A percentile compares a stretch with the other conserved stretches of the same genome.
Evolutionary conservation across 1,140 invertebrate genomes (phyloP).

Genomic region (Nephila pilipes): DNA sequence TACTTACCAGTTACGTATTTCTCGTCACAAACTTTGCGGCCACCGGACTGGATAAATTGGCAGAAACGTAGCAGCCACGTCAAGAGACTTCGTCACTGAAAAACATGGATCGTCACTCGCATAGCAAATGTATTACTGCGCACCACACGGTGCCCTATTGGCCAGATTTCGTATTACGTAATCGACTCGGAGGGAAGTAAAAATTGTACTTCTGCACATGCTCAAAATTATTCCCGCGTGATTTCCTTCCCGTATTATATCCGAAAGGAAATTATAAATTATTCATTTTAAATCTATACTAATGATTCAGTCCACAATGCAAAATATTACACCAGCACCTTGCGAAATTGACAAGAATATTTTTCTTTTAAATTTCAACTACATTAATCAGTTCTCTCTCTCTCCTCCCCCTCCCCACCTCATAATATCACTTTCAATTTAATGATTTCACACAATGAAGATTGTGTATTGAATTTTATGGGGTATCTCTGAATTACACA

Average conservation of each 20-base stretch:
- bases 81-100: slow-evolving; percentile 94
- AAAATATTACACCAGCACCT: too few species aligned
- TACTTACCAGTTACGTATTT: slow-evolving; percentile 96
- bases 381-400: too few species aligned
- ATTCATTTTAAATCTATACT: too few species aligned
- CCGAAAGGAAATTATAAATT: background rate
- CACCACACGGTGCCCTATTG: slow-evolving; percentile 32
- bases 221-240: background rate
- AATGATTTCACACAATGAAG: too few species aligned
- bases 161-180: slow-evolving; percentile 66
- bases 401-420: too few species aligned
- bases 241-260: background rate
- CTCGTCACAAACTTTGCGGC: slow-evolving; percentile 95
- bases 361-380: too few species aligned
- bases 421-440: too few species aligned
- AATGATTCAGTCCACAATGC: too few species aligned
- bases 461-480: too few species aligned
- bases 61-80: slow-evolving; percentile 96
- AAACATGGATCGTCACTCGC: slow-evolving; percentile 79
- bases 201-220: background rate
- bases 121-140: slow-evolving; percentile 76
- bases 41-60: slow-evolving; percentile 93
- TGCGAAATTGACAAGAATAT: background rate
- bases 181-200: background rate
- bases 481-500: too few species aligned